phyloP scores from a whole-genome alignment of 2,113 vertebrate genomes.

The Chinchilla lanigera region DNA sequence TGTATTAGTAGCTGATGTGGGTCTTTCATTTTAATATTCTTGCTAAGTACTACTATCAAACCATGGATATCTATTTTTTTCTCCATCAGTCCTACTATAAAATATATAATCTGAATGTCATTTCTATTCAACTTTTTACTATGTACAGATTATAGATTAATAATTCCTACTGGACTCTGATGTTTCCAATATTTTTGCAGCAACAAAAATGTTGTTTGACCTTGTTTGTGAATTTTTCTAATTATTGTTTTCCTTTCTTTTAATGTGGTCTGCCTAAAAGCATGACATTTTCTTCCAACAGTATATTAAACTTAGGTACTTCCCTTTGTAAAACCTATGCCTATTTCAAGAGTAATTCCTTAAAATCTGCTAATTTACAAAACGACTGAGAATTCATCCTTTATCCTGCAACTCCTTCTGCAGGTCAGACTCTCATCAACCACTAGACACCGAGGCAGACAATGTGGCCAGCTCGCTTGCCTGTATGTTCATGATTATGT shows the following conservation, averaged over 20 bases:
- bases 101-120: not conserved
- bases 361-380: not conserved
- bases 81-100: not conserved
- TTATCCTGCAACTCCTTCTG: not conserved
- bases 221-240: not conserved
- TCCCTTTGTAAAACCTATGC: not conserved
- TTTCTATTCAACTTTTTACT: not conserved
- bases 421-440: not conserved
- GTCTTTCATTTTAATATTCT: not conserved
- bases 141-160: not conserved
- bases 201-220: not conserved
- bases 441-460: not conserved
- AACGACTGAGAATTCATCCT: not conserved
- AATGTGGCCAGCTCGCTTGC: not conserved
- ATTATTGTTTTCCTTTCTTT: not conserved
- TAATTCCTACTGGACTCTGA: not conserved
- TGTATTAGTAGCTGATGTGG: not conserved
- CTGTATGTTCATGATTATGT: not conserved
- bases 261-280: not conserved
- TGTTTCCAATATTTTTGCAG: not conserved
- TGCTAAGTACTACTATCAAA: not conserved
- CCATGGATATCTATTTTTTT: not conserved
- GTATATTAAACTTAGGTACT: not conserved
- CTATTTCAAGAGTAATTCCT: constrained; percentile 26
- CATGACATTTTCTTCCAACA: not conserved